phyloP scores from a whole-genome alignment of 2,888 invertebrate species.

The Choristoneura rosaceana region DNA sequence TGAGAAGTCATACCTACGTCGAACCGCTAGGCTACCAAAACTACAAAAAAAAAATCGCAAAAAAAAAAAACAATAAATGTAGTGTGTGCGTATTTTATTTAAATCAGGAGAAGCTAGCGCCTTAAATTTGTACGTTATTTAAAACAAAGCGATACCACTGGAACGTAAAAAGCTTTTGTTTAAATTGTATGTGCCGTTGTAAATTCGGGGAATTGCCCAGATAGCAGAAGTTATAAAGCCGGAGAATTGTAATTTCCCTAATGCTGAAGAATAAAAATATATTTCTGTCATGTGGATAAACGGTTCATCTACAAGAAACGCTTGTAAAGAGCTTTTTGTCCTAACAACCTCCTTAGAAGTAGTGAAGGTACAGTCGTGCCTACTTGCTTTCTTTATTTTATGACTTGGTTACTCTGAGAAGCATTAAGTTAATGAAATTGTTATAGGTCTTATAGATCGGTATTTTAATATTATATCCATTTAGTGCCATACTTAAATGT shows the following conservation, averaged over 20 bases:
- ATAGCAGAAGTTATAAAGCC: constrained; percentile 34
- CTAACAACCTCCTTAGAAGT: background rate
- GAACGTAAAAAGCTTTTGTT: constrained; percentile 14
- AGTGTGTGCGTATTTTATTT: background rate
- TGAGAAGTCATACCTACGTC: too few species aligned
- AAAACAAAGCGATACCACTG: background rate
- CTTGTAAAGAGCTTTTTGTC: background rate
- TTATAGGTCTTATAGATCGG: too few species aligned
- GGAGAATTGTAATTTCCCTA: constrained; percentile 30
- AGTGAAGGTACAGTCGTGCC: background rate
- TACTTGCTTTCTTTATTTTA: too few species aligned
- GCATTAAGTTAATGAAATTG: too few species aligned
- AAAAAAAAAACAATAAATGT: too few species aligned
- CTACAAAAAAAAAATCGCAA: too few species aligned
- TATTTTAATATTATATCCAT: too few species aligned
- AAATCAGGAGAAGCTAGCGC: background rate
- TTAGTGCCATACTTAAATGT: too few species aligned
- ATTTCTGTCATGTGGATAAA: constrained; percentile 17
- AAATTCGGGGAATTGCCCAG: constrained; percentile 25
- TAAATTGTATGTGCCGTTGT: constrained; percentile 1
- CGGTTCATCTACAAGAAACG: constrained; percentile 6
- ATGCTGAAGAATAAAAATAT: constrained; percentile 18
- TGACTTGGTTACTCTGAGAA: too few species aligned
- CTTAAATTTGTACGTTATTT: background rate
- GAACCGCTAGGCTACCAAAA: too few species aligned